These are phyloP conservation scores for Apodemia hepburni DNA, from an alignment of 2,888 invertebrate genomes.

Conservation along the genomic window DNA sequence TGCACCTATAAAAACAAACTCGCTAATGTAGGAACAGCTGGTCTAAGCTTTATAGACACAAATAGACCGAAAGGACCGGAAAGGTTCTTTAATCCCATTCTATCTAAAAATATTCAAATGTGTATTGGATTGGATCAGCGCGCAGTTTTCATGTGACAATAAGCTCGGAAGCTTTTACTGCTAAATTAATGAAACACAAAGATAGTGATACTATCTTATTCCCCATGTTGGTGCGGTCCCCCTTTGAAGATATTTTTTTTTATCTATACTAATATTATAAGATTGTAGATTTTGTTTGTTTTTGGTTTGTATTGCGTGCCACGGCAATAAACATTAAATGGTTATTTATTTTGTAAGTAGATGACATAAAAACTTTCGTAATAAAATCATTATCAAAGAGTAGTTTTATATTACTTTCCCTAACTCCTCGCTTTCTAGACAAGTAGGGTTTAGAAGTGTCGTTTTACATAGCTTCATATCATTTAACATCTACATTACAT, in stretches of 20 bases:
- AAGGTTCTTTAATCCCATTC: slow-evolving; percentile 7
- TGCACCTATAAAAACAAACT: background rate
- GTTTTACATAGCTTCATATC: background rate
- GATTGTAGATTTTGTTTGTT: too few relatives aligned
- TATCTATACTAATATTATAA: too few relatives aligned
- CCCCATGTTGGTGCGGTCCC: too few relatives aligned
- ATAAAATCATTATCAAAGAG: background rate
- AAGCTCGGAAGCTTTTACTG: background rate
- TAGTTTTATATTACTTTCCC: background rate
- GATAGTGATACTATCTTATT: too few relatives aligned
- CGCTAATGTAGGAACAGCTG: background rate
- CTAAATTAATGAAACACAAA: background rate
- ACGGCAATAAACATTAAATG: too few relatives aligned
- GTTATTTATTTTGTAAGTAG: too few relatives aligned
- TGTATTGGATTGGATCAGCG: slow-evolving; percentile 13
- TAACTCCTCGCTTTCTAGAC: background rate
- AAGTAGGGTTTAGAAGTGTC: background rate
- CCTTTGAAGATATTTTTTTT: too few relatives aligned
- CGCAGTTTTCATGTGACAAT: slow-evolving; percentile 8
- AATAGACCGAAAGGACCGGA: background rate
- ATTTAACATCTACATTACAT: background rate
- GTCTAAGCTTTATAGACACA: slow-evolving; percentile 2
- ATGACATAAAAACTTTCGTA: too few relatives aligned
- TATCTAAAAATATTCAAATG: slow-evolving; percentile 5
- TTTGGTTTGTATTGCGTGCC: too few relatives aligned